Base-by-base conservation (phyloP, 2,888 invertebrate species). In the Piscicola geometra region DNA sequence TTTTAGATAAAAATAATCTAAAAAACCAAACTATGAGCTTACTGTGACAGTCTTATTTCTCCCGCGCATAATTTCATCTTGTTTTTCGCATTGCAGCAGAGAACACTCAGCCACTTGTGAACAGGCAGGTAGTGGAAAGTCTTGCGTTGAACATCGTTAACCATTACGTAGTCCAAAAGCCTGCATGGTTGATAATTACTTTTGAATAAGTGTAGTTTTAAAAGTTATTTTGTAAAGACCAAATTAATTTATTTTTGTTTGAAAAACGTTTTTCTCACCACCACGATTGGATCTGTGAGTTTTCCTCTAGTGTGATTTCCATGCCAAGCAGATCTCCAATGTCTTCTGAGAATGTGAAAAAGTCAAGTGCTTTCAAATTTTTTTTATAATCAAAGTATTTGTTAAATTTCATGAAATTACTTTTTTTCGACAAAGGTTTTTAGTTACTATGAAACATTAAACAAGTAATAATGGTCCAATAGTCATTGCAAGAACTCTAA, bases 91-190 rank as follows among this genome's bases (percentile, higher is more conserved):
- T 56, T 56, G 60, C 3, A 56, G 9, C 3, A 9, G 1, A 47
- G 36, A 52, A 41, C 71, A 3, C 47, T 71, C 18, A 71, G 52
- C 32, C 52, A 52, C 5, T 32, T 25, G 30, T 52, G n/a, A 21
- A 52, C 71, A 0, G 71, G 71, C 12, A 52, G 33, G 30, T 71
- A 71, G 32, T 71, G 52, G 52, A 71, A 71, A 1, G 33, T 28
- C 1, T 9, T n/a, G 18, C 50, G 47, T 21, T 50, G 41, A 5
- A 71, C 21, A 18, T 50, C 71, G 33, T 71, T 41, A 5, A 71
- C 71, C 41, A 50, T 71, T 25, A 71, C 52, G 71, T 71, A 71
- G n/a, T 32, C 50, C 21, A 71, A 28, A 28, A 25, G 18, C 71
- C 71, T 71, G 30, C 30, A n/a, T 28, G 41, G 41, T 41, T 41